phyloP scores from a whole-genome alignment of 2,113 vertebrate species.

The Morphnarchus princeps region DNA sequence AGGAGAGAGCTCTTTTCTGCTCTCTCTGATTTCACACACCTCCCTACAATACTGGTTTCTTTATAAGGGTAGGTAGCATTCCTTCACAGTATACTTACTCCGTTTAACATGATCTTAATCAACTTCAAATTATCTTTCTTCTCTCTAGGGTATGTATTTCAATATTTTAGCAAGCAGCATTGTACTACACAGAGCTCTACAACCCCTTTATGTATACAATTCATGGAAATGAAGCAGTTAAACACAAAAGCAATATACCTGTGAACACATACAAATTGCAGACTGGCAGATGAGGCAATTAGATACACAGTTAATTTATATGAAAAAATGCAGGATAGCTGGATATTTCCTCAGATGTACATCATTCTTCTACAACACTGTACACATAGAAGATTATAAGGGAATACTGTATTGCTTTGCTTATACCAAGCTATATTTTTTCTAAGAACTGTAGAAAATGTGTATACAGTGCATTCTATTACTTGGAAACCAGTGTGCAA shows the following conservation, averaged over 20 bases:
- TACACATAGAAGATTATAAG: not conserved
- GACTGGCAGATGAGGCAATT: conserved; percentile 34
- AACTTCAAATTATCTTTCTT: not conserved
- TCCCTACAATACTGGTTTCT: not conserved
- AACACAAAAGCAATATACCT: conserved; percentile 42
- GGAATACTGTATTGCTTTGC: not conserved
- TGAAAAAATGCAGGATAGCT: not conserved
- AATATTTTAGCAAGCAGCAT: not conserved
- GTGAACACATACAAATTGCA: not conserved
- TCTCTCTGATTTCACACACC: not conserved
- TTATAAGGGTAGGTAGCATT: not conserved
- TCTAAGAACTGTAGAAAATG: not conserved
- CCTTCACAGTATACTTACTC: not conserved
- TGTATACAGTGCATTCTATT: not conserved
- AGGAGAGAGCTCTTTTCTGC: not conserved
- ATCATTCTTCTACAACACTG: not conserved
- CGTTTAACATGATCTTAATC: not conserved
- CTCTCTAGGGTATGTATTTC: not conserved
- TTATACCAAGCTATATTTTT: not conserved
- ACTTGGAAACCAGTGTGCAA: not conserved
- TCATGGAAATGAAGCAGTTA: conserved; percentile 51
- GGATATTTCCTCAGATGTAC: not conserved
- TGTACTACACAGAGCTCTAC: not conserved
- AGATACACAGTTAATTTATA: conserved; percentile 5
- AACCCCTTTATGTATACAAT: not conserved